These are phyloP conservation scores for Phaenicophaeus curvirostris DNA, from an alignment of 2,797 vertebrate genomes.

Conservation along the genomic window DNA sequence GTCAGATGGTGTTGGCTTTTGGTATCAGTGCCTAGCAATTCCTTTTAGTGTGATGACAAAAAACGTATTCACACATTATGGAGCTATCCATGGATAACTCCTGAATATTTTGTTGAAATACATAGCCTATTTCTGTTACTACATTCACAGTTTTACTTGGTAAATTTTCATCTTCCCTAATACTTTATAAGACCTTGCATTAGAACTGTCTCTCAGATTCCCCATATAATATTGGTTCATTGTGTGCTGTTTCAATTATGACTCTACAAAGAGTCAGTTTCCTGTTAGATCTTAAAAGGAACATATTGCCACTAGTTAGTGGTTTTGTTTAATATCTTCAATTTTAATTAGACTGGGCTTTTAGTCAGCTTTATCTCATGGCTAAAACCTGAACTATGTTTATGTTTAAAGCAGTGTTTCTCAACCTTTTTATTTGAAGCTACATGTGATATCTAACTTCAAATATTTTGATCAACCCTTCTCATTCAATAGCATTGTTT, in stretches of 20 bases:
- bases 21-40: background rate
- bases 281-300: background rate
- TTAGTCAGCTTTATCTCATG: background rate
- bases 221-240: background rate
- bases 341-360: background rate
- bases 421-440: background rate
- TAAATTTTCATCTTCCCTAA: background rate
- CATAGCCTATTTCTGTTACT: background rate
- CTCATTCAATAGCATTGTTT: background rate
- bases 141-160: background rate
- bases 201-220: background rate
- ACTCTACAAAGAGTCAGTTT: background rate
- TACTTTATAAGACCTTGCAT: background rate
- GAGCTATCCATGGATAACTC: background rate
- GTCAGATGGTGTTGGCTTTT: background rate
- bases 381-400: background rate
- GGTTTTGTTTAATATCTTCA: background rate
- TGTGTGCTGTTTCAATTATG: background rate
- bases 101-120: background rate
- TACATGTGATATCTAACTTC: background rate
- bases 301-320: background rate
- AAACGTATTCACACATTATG: background rate
- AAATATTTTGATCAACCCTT: background rate
- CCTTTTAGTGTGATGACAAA: background rate
- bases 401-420: background rate